Base-by-base conservation (phyloP, 2,797 vertebrate species). In the Podargus strigoides region DNA sequence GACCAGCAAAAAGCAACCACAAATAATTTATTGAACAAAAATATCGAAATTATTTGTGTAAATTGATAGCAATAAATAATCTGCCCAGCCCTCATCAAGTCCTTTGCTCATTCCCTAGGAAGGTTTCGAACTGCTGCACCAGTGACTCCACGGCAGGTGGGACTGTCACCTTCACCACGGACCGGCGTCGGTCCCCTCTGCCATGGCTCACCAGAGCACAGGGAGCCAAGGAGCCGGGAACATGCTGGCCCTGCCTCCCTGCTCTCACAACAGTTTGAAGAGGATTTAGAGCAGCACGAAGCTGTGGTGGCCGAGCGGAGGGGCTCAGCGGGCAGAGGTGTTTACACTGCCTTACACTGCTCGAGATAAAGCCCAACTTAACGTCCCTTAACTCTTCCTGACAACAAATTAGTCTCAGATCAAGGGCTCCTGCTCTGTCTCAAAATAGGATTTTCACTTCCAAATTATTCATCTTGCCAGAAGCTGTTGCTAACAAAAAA, bases 371-470 rank as follows among this genome's bases (percentile, higher is more conserved):
- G 74, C 89, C 87, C 74, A 67, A 16, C 62, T 83, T 52, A 26
- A 59, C 80, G 70, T 28, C 85, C 75, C 87, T 68, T 96, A 95
- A 96, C 83, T 89, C 77, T 81, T 97, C 88, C 90, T 97, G 97
- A 96, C 97, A 96, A 97, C 96, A 97, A 97, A 98, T 97, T 97
- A 97, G 97, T 97, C 97, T 97, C 93, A 97, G 96, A 97, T 90
- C 95, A 97, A 95, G 90, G 69, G 93, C 73, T 97, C 81, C 91
- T 41, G 82, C 95, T 97, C 87, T 72, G 77, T 85, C 97, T 97
- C 94, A 89, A 95, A 96, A 96, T 73, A 92, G 14, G 92, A 95
- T 94, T 96, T 97, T 96, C 94, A 59, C 94, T 97, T 87, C 81
- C 95, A 95, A 96, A 97, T 97, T 94, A 96, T 95, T 93, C 92